These are phyloP conservation scores for Trisateles emortualis DNA, from an alignment of 2,888 invertebrate species.

Conservation along the genomic window DNA sequence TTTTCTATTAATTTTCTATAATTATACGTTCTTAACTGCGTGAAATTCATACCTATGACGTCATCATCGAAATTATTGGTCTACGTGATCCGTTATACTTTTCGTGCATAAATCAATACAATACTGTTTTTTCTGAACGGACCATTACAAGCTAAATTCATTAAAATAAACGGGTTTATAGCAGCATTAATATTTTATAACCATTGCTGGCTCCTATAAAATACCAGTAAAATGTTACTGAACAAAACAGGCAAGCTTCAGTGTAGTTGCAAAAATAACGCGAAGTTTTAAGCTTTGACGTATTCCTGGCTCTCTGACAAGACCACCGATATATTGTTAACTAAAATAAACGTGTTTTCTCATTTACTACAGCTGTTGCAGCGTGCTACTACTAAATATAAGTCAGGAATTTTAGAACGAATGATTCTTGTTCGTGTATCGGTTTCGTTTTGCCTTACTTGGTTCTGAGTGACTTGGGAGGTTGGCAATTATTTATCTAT, in stretches of 20 bases:
- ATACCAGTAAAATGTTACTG: constrained; percentile 51
- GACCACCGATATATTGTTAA: constrained; percentile 66
- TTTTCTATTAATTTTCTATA: too few species aligned
- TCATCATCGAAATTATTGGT: too few species aligned
- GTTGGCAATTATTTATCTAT: neutral
- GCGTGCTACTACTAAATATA: constrained; percentile 44
- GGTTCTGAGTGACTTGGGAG: constrained; percentile 16
- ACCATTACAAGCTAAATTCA: constrained; percentile 2
- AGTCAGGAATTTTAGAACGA: constrained; percentile 39
- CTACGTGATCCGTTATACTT: too few species aligned
- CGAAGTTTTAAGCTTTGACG: constrained; percentile 54
- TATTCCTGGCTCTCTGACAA: constrained; percentile 75
- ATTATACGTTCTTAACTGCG: too few species aligned
- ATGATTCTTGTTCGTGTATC: constrained; percentile 40
- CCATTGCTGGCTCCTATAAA: constrained; percentile 53
- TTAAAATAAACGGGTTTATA: constrained; percentile 3
- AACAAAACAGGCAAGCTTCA: constrained; percentile 39
- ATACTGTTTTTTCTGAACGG: too few species aligned
- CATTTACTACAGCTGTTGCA: constrained; percentile 61
- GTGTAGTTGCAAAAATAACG: constrained; percentile 68
- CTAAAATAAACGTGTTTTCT: constrained; percentile 70
- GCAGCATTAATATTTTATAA: constrained; percentile 28
- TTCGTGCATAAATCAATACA: too few species aligned
- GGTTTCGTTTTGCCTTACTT: constrained; percentile 40
- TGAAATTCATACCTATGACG: too few species aligned